Base-by-base conservation (phyloP, 2,797 vertebrate species). In the Vireo griseus region DNA sequence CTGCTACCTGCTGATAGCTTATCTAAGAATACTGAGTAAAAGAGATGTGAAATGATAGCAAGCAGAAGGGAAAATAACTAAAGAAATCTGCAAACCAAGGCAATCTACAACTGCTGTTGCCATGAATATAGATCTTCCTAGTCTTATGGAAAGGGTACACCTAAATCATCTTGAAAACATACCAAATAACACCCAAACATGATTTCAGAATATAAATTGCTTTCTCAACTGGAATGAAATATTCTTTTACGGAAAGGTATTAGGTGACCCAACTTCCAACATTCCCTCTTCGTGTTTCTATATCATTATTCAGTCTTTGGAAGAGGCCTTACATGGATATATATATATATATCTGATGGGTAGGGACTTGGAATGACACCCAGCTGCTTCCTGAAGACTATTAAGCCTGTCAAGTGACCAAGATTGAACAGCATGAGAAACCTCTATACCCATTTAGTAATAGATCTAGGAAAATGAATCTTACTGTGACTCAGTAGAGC, bases 1-100 rank as follows among this genome's bases (percentile, higher is more conserved):
- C 61, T 92, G 71, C 51, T 92, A 79, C 59, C 63, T 88, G 55
- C 86, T 95, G 95, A 87, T 95, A 96, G 52, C 74, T 94, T 95
- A 89, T 86, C 81, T 80, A 40, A 77, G 76, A 67, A 4, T 17
- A 71, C 44, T 5, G 26, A 94, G 85, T 73, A 78, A 88, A 90
- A 81, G 18, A 61, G 63, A 92, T 94, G 48, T 26, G 67, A 84
- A 83, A 90, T 85, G 76, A 85, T 89, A 76, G 67, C 42, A 83
- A 93, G 67, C 28, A 81, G 67, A 92, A 94, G 20, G 42, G 65
- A 85, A 94, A 95, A 79, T 61, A 77, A 59, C 29, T 16, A 67
- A 67, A 83, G 51, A 83, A 91, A 85, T 92, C 58, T 86, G 58
- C 62, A 95, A 82, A 76, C 21, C 55, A 69, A 75, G 40, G 57